Evolutionary conservation across 2,888 invertebrate species (phyloP).

Genomic region (Melinaea marsaeus): DNA sequence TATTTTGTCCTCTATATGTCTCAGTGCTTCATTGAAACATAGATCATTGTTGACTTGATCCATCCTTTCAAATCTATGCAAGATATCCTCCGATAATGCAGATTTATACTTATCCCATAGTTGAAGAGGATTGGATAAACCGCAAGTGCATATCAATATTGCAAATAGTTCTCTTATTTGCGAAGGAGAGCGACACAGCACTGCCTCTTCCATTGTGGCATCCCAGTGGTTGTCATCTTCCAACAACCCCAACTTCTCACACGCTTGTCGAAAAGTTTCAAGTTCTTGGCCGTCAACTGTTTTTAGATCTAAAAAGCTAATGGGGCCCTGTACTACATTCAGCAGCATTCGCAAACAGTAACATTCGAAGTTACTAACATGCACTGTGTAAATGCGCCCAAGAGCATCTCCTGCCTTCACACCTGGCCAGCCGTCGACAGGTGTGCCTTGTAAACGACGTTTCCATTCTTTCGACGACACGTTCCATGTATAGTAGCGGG

Average conservation of each 20-base stretch:
- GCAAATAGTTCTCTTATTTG: conserved; percentile 31
- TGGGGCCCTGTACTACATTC: conserved; percentile 3
- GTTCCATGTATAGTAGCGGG: conserved; percentile 38
- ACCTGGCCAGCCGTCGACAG: conserved; percentile 31
- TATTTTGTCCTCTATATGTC: conserved; percentile 33
- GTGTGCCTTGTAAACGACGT: conserved; percentile 34
- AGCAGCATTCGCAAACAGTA: conserved; percentile 35
- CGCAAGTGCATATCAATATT: conserved; percentile 33
- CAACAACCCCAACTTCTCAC: conserved; percentile 39
- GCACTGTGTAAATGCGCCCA: conserved; percentile 36
- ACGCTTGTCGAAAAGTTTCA: conserved; percentile 41
- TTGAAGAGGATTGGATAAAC: conserved; percentile 31
- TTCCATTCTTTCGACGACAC: conserved; percentile 30
- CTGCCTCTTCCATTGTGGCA: conserved; percentile 34
- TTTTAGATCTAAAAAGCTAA: conserved; percentile 31
- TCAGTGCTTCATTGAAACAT: conserved; percentile 32
- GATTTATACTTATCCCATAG: conserved; percentile 31
- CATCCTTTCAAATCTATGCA: conserved; percentile 20
- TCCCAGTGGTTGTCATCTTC: conserved; percentile 37
- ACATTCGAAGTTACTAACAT: conserved; percentile 30
- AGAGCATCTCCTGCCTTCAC: conserved; percentile 33
- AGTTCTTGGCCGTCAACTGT: conserved; percentile 38
- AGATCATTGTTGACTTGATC: conserved; percentile 30
- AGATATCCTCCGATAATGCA: conserved; percentile 8
- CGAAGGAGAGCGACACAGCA: conserved; percentile 26